Base-by-base conservation (phyloP, 2,797 vertebrate species). In the Artibeus jamaicensis region DNA sequence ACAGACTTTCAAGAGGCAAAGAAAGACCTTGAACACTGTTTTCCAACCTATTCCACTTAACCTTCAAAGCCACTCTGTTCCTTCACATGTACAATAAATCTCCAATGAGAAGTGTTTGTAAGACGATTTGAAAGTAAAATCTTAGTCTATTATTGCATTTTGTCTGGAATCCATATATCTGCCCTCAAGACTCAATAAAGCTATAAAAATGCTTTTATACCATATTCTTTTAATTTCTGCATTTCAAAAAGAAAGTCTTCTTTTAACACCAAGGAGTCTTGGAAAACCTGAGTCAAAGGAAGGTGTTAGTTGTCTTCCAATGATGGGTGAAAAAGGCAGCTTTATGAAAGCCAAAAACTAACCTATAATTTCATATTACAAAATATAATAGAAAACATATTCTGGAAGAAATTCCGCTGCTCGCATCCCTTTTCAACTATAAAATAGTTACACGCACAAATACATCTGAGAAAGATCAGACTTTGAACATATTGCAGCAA, bases 101-200 rank as follows among this genome's bases (percentile, higher is more conserved):
- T 93, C 93, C 83, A 59, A 74, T 0, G 18, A 93, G 77, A 96
- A 95, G 93, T 89, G 83, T 94, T 50, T 83, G 91, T 81, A 96
- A 96, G 88, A 86, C 1, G 8, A 97, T 97, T 95, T 92, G 71
- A 97, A 98, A 96, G 89, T 96, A 96, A 97, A 97, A 96, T 94
- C 86, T 77, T 85, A n/a, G 29, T 39, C 81, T 97, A 89, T 95
- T 96, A 96, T 89, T 96, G 94, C 77, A 57, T 93, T 96, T 95
- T 95, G 97, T 97, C 96, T 97, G 96, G 97, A 97, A 97, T 96
- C 94, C 96, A 97, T 97, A 96, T 91, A 96, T 95, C 96, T 98
- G 84, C 95, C 96, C 96, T 96, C 89, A 96, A 95, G 89, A 97
- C 93, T 94, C 97, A 96, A 97, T 97, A 96, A 96, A 96, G 86